Base-by-base conservation (phyloP, 2,113 vertebrate genomes). In the Chroicocephalus ridibundus region DNA sequence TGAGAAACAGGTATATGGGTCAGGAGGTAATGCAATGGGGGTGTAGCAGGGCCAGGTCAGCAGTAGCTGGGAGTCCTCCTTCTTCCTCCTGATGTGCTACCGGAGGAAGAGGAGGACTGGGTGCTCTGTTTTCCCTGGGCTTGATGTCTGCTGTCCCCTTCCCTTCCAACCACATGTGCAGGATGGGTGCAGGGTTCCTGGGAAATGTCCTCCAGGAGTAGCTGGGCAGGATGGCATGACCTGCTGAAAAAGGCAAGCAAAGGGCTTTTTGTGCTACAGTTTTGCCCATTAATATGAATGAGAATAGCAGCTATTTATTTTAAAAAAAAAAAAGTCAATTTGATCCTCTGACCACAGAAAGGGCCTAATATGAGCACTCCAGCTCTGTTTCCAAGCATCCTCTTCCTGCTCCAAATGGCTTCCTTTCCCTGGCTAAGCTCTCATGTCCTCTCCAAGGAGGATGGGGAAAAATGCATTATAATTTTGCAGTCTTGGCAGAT, bases 381-480 rank as follows among this genome's bases (percentile, higher is more conserved):
- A 70, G 54, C 76, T 94, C 87, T 34, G 27, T 71, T 94, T 81
- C 71, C 75, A 95, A 87, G 69, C 94, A 97, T 98, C 96, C 97
- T 96, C 24, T 98, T 98, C 97, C 82, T 58, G 95, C 95, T 97
- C 97, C 96, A 98, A 94, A 96, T 97, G 86, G 95, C 55, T 97
- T 98, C 93, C 96, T 74, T n/a, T 95, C 64, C 15, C 86, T 76
- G 80, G 74, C 71, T 77, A 8, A 93, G 66, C n/a, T 91, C 62
- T 85, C 69, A 34, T 51, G 42, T 81, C 79, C 92, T 97, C 76
- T 95, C 95, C 90, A 77, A 92, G 96, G 89, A 94, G 70, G 88
- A 90, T 79, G 77, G 55, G 66, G 55, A 8, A 62, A 77, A 85
- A 52, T 14, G 19, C 61, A 42, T 91, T 93, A 52, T 60, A 78